Conservation (phyloP, 2,113 vertebrate genomes). For the Recurvirostra avosetta region DNA sequence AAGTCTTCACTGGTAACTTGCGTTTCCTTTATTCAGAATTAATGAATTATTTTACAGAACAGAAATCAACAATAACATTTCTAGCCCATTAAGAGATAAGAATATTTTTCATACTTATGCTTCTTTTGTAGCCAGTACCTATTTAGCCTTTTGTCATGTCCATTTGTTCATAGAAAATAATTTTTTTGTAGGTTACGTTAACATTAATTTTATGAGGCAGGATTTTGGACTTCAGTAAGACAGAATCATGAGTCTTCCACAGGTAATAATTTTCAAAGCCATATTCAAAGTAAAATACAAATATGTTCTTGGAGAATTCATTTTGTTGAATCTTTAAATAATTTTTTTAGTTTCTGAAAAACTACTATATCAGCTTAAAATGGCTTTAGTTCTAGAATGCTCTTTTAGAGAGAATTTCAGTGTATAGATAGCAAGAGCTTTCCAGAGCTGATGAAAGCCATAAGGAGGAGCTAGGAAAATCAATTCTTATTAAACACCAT, state of each 20-base stretch:
- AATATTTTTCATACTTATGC: neutral
- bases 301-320: neutral
- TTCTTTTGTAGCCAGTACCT: neutral
- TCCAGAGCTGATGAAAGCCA: neutral
- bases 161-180: neutral
- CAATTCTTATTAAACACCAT: neutral
- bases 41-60: neutral
- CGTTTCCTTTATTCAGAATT: neutral
- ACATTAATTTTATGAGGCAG: neutral
- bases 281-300: neutral
- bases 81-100: neutral
- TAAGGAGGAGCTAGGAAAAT: neutral
- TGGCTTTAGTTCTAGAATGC: neutral
- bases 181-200: neutral
- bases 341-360: neutral
- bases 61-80: neutral
- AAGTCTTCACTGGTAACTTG: neutral
- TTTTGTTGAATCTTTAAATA: neutral
- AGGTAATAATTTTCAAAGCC: neutral
- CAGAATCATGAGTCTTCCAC: neutral
- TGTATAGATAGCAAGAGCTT: neutral
- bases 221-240: neutral
- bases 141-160: neutral
- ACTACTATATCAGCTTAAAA: neutral
- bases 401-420: neutral